phyloP scores from a whole-genome alignment of 2,888 invertebrate species.

The Megalurothrips usitatus region DNA sequence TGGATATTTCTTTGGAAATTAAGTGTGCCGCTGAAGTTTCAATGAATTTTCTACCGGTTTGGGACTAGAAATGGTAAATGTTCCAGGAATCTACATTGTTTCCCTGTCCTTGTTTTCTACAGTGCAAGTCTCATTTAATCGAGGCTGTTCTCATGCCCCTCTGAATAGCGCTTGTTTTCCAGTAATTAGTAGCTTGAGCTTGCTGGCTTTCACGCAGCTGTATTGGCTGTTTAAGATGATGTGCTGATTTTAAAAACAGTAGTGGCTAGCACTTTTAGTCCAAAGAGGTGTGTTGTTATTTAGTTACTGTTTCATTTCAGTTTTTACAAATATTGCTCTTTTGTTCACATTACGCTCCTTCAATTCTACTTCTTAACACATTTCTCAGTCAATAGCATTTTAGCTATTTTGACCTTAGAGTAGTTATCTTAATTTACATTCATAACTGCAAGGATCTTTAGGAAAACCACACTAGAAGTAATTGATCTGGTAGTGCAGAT shows the following conservation, averaged over 20 bases:
- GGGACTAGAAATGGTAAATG: background rate
- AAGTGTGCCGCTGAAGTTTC: background rate
- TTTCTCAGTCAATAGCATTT: slow-evolving; percentile 23
- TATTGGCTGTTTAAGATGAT: background rate
- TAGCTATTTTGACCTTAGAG: slow-evolving; percentile 23
- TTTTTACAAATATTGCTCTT: slow-evolving; percentile 1
- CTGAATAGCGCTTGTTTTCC: background rate
- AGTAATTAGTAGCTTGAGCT: too few relatives aligned
- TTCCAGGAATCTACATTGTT: background rate
- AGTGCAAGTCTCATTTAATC: too few relatives aligned
- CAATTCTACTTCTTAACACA: slow-evolving; percentile 9
- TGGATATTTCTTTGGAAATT: background rate
- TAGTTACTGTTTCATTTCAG: background rate
- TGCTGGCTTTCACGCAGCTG: background rate
- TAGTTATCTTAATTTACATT: slow-evolving; percentile 27
- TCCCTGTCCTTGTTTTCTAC: too few relatives aligned
- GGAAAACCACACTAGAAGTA: slow-evolving; percentile 31
- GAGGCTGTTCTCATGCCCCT: background rate
- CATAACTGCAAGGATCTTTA: slow-evolving; percentile 12
- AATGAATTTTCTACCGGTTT: background rate
- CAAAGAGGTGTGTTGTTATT: slow-evolving; percentile 7
- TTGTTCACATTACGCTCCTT: slow-evolving; percentile 8
- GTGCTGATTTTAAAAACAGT: background rate
- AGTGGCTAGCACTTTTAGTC: background rate
- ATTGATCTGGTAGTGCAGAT: slow-evolving; percentile 27